Base-by-base conservation (phyloP, 2,888 invertebrate genomes). In the Macropis europaea region DNA sequence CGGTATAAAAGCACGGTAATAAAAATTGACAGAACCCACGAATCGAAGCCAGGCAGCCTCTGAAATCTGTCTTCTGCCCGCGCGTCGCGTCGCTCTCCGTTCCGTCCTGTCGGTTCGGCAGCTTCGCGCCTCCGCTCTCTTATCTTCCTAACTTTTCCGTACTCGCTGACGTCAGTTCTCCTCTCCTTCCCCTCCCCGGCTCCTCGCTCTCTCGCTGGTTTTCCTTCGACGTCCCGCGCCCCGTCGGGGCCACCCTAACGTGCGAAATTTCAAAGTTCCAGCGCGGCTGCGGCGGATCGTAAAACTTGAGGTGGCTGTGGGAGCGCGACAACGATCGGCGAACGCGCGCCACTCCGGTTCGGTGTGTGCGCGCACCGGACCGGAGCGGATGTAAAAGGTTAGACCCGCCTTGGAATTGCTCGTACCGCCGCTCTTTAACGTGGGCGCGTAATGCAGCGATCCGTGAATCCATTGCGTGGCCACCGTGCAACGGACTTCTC, bases 211-310 rank as follows among this genome's bases (percentile, higher is more conserved):
- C 42, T 26, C 19, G 53, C 47, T 47, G 53, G 47, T 48, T 50
- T 62, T 70, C 73, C 59, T 64, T 40, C 64, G 48, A 66, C 79
- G 59, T 64, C 71, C 45, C 67, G 71, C 67, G 48, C n/a, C 38
- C 56, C 59, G 11, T 48, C 48, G 40, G 62, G 70, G 71, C 77
- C 76, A 72, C 70, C 73, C 76, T 78, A 76, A 82, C 81, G 79
- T 81, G 82, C 82, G 82, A 84, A 85, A 85, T 83, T 83, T 80
- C 81, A 71, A 84, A 85, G 82, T 85, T 84, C 79, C 81, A 81
- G 76, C 81, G 76, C 34, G 52, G 64, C 79, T 68, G 69, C 81
- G 73, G 66, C 68, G 78, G 70, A 81, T 84, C 85, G 83, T 85
- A 85, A 86, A 86, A 85, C 85, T 85, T 81, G 77, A 82, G 72